Conservation (phyloP, 2,888 invertebrate genomes). For the Nowickia ferox region DNA sequence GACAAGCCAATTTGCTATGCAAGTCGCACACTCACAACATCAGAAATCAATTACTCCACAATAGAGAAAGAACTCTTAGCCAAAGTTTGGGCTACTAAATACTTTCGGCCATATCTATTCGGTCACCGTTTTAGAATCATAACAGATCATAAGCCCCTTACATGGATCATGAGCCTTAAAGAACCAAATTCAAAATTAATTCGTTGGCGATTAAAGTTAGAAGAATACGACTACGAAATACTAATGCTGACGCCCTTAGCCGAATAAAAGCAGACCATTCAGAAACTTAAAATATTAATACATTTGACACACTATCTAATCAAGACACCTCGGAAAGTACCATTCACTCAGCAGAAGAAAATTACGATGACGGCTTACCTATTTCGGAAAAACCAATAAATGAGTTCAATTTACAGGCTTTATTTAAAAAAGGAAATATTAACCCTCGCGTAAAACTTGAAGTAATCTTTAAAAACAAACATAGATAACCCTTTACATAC, state of each 20-base stretch:
- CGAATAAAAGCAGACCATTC: constrained; percentile 55
- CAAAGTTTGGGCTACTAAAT: constrained; percentile 37
- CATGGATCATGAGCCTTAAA: constrained; percentile 26
- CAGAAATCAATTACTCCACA: constrained; percentile 13
- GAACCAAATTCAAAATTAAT: constrained; percentile 16
- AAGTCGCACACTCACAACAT: constrained; percentile 71
- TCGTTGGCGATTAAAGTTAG: constrained; percentile 11
- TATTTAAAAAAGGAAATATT: constrained; percentile 34
- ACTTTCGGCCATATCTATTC: not conserved
- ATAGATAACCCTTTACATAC: constrained; percentile 29
- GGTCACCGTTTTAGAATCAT: not conserved
- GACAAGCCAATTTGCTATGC: constrained; percentile 75
- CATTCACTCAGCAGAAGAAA: constrained; percentile 61
- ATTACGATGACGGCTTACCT: constrained; percentile 32
- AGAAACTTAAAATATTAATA: constrained; percentile 22
- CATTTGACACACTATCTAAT: constrained; percentile 28
- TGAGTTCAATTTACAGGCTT: constrained; percentile 37
- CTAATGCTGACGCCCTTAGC: constrained; percentile 72
- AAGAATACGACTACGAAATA: constrained; percentile 37
- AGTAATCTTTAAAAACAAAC: constrained; percentile 35
- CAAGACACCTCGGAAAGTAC: constrained; percentile 41
- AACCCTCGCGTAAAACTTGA: constrained; percentile 15
- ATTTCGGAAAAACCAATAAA: constrained; percentile 69
- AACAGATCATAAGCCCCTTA: not conserved
- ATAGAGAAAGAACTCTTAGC: constrained; percentile 33